These are phyloP conservation scores for Monomorium pharaonis DNA, from an alignment of 1,140 invertebrate species.

Conservation along the genomic window DNA sequence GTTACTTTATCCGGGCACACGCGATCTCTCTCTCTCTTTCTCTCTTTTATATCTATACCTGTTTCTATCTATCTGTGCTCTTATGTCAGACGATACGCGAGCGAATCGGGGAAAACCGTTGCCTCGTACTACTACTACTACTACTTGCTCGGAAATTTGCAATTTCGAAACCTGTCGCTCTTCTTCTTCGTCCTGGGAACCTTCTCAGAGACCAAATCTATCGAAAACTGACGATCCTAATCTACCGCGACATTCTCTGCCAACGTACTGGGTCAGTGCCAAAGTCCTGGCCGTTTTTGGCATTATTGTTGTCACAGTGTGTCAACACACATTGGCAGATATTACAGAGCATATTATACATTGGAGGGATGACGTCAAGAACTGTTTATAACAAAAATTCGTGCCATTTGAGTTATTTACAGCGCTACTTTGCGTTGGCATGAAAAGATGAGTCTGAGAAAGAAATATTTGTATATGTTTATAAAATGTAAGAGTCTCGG, in stretches of 20 bases:
- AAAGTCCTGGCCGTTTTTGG: neutral
- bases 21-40: neutral
- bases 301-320: neutral
- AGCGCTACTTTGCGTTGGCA: too few relatives aligned
- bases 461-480: too few relatives aligned
- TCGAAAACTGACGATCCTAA: neutral
- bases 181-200: neutral
- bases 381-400: too few relatives aligned
- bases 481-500: too few relatives aligned
- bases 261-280: too few relatives aligned
- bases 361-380: too few relatives aligned
- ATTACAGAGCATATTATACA: too few relatives aligned
- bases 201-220: neutral
- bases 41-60: neutral
- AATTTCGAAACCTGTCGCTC: neutral
- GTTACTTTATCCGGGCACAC: neutral
- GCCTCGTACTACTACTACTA: neutral
- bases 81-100: neutral
- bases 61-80: neutral
- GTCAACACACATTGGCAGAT: too few relatives aligned
- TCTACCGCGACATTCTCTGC: neutral
- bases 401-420: too few relatives aligned
- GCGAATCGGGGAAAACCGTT: neutral
- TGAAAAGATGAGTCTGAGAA: too few relatives aligned
- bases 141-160: slow-evolving; percentile 6